A percentile compares a stretch with the other conserved stretches of the same genome.
phyloP scores from a whole-genome alignment of 2,797 vertebrate species.

The Ptychadena robeensis region DNA sequence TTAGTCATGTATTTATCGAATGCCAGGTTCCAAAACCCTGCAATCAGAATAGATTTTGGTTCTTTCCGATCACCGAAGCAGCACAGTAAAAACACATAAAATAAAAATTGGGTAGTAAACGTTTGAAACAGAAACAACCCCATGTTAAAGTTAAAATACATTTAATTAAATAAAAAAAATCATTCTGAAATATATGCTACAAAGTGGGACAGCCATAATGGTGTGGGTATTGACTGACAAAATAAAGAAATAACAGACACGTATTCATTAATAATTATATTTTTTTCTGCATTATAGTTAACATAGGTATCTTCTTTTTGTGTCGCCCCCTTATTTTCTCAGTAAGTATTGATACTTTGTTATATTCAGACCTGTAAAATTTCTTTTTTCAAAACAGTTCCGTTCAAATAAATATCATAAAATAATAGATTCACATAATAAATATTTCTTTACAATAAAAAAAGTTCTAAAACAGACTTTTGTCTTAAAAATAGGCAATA shows the following conservation, averaged over 20 bases:
- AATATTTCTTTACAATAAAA: constrained; percentile 99
- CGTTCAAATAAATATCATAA: constrained; percentile 99
- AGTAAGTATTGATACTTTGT: constrained; percentile 99
- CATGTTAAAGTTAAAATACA: constrained; percentile 52
- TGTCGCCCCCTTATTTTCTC: constrained; percentile 91
- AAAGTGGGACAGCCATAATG: constrained; percentile 57
- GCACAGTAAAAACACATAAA: no score
- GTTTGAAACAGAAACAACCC: constrained; percentile 10
- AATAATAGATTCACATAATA: constrained; percentile 99
- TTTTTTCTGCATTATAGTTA: constrained; percentile 99
- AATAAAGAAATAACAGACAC: constrained; percentile 60
- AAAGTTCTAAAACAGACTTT: constrained; percentile 90
- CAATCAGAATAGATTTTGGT: no score
- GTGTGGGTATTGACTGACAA: constrained; percentile 55
- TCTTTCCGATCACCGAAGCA: no score
- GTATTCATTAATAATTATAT: constrained; percentile 99
- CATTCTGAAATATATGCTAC: constrained; percentile 60
- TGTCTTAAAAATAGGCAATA: constrained; percentile 96
- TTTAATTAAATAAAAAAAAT: constrained; percentile 58
- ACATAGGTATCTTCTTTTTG: constrained; percentile 93
- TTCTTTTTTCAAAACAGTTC: constrained; percentile 91
- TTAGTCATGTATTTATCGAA: no score
- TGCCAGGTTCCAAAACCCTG: no score
- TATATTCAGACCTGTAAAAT: constrained; percentile 99
- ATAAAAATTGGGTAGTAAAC: neutral